Evolutionary conservation across 2,797 vertebrate species (phyloP), one percentile per base, ranked within the genome.

Genomic region (Phoebastria nigripes): DNA sequence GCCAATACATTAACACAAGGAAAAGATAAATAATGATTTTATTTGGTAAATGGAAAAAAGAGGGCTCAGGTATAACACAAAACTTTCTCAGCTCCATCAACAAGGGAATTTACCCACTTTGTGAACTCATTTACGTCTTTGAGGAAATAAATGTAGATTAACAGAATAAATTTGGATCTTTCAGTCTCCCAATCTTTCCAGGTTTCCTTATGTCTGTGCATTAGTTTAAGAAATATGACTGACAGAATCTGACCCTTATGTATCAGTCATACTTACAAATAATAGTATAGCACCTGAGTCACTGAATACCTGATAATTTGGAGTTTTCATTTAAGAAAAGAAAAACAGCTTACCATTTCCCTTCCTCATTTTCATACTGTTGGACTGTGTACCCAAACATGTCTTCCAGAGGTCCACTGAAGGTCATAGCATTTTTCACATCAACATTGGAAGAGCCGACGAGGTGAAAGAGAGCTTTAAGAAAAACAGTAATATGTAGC

Each of bases 321-420:
- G 21, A 81, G 33, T 51, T 78, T 51, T 52, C 4, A 33, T 31
- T 54, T 28, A 74, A 78, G 62, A 77, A 78, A 81, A 79, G 14
- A 51, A 52, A 78, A 90, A 70, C 28, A 65, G 70, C 98, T 98
- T 98, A 99, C 99, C 99, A 99, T 98, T 99, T 99, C 69, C 99
- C 99, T 92, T 99, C 99, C 51, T 98, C 98, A 92, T 99, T 99
- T 98, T 99, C 98, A 97, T 99, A 99, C 89, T 99, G 99, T 94
- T 99, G 99, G 79, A 99, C 99, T 0, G 99, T 99, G 95, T 99
- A 99, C 37, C 99, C 99, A 2, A 99, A 99, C 99, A 99, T 98
- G 95, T 99, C 99, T 76, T 99, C 99, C 96, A 99, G 96, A 1
- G 99, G 98, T 3, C 99, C 99, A 17, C 87, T 98, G 97, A 99